Evolutionary conservation across 92 coral and sea anemone genomes (phyloP).

Genomic region (Isaurus tuberculatus): DNA sequence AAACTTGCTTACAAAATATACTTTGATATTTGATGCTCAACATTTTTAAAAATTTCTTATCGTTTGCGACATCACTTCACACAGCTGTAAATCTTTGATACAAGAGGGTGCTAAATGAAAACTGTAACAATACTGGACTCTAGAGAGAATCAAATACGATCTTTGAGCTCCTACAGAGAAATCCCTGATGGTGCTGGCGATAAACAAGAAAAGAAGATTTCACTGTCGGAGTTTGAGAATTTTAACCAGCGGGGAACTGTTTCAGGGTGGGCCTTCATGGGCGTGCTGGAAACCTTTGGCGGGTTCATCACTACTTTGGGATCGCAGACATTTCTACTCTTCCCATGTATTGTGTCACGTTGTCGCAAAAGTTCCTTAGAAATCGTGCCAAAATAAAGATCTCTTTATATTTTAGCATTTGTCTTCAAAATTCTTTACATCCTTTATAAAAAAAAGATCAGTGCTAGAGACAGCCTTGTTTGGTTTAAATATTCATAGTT

Average conservation of each 20-base stretch:
- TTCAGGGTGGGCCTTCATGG: not conserved
- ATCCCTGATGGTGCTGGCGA: slow-evolving; percentile 7
- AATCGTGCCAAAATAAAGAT: too few relatives aligned
- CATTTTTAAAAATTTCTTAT: not conserved
- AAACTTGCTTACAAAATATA: not conserved
- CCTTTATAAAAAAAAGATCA: not conserved
- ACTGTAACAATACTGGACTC: not conserved
- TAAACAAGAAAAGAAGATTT: not conserved
- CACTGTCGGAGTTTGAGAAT: not conserved
- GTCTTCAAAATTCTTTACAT: not conserved
- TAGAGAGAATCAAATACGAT: slow-evolving; percentile 12
- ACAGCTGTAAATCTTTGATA: not conserved
- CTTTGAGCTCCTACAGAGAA: slow-evolving; percentile 23
- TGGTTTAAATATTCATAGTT: not conserved
- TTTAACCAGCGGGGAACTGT: not conserved
- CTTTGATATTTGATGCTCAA: not conserved
- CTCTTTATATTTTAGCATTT: too few relatives aligned
- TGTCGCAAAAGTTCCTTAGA: too few relatives aligned
- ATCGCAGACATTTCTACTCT: too few relatives aligned
- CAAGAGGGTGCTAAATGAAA: slow-evolving; percentile 24
- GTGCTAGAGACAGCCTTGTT: not conserved
- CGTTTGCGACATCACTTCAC: not conserved
- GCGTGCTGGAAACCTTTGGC: too few relatives aligned
- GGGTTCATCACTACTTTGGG: too few relatives aligned
- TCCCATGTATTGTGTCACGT: too few relatives aligned